Percentiles rank a stretch among this genome's conserved stretches.
Evolutionary conservation across 2,888 invertebrate species (phyloP).

Genomic region (Melanostoma mellinum): DNA sequence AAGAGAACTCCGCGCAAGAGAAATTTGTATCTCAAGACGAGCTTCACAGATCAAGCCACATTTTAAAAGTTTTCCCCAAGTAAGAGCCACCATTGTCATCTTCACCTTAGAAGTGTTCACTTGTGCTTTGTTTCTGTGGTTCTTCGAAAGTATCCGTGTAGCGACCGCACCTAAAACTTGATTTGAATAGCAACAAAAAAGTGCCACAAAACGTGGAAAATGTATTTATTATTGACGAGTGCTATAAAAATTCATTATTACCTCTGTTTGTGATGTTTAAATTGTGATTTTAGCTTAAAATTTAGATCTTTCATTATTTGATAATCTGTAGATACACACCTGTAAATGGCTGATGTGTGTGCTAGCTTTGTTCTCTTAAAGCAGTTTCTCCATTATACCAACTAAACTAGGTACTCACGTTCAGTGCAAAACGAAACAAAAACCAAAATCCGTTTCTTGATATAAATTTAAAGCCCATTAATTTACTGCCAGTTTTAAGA

Average conservation of each 20-base stretch:
- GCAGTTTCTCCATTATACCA: slow-evolving; percentile 7
- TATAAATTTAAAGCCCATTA: slow-evolving; percentile 29
- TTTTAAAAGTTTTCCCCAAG: slow-evolving; percentile 62
- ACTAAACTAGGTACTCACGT: slow-evolving; percentile 10
- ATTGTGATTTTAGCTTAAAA: slow-evolving; percentile 9
- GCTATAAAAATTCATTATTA: slow-evolving; percentile 4
- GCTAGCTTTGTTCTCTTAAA: slow-evolving; percentile 38
- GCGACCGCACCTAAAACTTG: slow-evolving; percentile 69
- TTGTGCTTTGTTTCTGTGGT: slow-evolving; percentile 66
- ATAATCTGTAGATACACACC: slow-evolving; percentile 23
- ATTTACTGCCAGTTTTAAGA: slow-evolving; percentile 49
- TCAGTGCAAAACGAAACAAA: slow-evolving; percentile 38
- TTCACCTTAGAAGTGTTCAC: slow-evolving; percentile 70
- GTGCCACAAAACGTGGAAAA: slow-evolving; percentile 2
- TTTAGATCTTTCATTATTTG: background rate
- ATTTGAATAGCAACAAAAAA: slow-evolving; percentile 24
- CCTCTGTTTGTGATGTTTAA: slow-evolving; percentile 5
- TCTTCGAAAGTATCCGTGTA: slow-evolving; percentile 55
- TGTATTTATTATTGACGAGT: slow-evolving; percentile 13
- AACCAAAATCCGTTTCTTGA: slow-evolving; percentile 27
- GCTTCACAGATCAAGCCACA: slow-evolving; percentile 53
- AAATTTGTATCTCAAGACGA: slow-evolving; percentile 31
- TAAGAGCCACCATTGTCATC: slow-evolving; percentile 58
- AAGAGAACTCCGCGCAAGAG: slow-evolving; percentile 57
- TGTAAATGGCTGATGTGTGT: slow-evolving; percentile 20